These are phyloP conservation scores for Cheilinus undulatus DNA, from an alignment of 2,113 vertebrate genomes.

Conservation along the genomic window DNA sequence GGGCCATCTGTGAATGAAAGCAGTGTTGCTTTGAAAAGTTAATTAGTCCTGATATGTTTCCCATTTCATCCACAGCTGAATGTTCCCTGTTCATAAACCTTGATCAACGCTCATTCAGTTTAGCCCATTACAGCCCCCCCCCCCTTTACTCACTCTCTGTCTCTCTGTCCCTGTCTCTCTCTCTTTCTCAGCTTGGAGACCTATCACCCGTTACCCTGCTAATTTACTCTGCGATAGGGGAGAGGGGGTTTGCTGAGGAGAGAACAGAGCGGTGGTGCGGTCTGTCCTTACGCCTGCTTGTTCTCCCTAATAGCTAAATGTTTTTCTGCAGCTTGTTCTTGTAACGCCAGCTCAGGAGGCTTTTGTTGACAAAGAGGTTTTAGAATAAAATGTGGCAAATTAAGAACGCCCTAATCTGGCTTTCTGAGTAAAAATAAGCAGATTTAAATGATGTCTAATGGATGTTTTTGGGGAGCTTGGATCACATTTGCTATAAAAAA, in stretches of 20 bases:
- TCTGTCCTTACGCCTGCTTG: conserved; percentile 28
- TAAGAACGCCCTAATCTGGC: conserved; percentile 70
- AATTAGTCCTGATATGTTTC: conserved; percentile 77
- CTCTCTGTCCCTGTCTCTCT: conserved; percentile 3
- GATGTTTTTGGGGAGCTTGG: background rate
- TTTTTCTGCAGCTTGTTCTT: conserved; percentile 46
- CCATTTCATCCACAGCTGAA: conserved; percentile 70
- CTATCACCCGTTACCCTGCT: conserved; percentile 63
- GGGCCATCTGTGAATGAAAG: conserved; percentile 39
- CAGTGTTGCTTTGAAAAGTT: conserved; percentile 43
- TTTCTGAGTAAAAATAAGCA: conserved; percentile 59
- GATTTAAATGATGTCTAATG: conserved; percentile 61
- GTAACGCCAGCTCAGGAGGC: conserved; percentile 47
- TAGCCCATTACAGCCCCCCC: conserved; percentile 55
- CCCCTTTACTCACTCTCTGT: background rate
- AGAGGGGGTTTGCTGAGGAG: background rate
- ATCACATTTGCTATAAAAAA: conserved; percentile 39
- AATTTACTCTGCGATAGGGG: conserved; percentile 64
- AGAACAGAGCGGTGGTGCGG: conserved; percentile 10
- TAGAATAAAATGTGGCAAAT: conserved; percentile 74
- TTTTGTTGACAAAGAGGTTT: conserved; percentile 54
- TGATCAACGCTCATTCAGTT: conserved; percentile 71
- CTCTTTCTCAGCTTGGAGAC: conserved; percentile 56
- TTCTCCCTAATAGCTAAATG: conserved; percentile 54
- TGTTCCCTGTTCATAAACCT: conserved; percentile 58